Evolutionary conservation across 2,113 vertebrate species (phyloP).

Genomic region (Myanophis thanlyinensis): DNA sequence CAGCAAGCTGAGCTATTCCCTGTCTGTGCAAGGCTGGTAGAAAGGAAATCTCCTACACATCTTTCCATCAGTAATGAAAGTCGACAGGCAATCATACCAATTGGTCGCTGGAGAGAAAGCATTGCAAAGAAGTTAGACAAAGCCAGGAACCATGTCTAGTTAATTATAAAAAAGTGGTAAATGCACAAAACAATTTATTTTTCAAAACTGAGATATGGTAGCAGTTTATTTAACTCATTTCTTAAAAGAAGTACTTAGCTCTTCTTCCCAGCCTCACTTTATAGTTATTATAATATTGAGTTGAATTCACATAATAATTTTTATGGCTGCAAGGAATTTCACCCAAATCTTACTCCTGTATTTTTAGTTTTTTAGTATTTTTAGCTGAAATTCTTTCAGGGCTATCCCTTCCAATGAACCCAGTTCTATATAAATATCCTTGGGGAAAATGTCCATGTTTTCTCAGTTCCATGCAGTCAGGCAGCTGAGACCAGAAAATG

Average conservation of each 20-base stretch:
- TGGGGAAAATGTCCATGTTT: background rate
- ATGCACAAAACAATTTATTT: background rate
- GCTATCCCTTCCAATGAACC: background rate
- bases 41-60: background rate
- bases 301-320: background rate
- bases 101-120: rapidly evolving
- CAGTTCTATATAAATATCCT: background rate
- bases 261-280: background rate
- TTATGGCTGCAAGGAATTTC: background rate
- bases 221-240: background rate
- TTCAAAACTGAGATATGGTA: background rate
- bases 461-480: background rate
- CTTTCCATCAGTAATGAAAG: background rate
- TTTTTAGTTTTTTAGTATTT: no score
- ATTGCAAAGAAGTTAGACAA: background rate
- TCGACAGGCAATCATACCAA: background rate
- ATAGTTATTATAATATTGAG: background rate
- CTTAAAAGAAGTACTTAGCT: background rate
- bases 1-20: background rate
- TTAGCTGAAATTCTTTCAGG: background rate
- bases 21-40: background rate
- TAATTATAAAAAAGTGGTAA: background rate
- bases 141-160: background rate
- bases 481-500: background rate
- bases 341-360: background rate